Base-by-base conservation (phyloP, 2,113 vertebrate genomes). In the Rhombomys opimus region DNA sequence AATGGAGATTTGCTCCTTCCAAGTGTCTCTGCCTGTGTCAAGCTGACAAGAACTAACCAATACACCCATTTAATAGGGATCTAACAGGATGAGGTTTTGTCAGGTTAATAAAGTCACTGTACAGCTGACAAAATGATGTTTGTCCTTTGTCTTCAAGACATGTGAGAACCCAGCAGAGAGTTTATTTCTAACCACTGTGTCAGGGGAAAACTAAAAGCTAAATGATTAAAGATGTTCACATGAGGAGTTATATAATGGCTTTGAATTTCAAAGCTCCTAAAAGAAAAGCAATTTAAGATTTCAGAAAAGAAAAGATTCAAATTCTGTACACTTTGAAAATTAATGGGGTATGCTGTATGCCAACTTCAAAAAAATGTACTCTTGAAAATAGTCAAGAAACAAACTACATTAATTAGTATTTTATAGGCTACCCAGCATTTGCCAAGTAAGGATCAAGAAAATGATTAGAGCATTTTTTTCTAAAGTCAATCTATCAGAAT, bases 241-340 rank as follows among this genome's bases (percentile, higher is more conserved):
- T 20, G n/a, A 80, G 67, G 87, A 93, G 82, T 82, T 90, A 84
- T 2, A 75, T 89, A 95, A 97, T 65, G 41, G 41, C 63, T 96
- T 96, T 93, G 73, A 85, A 91, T 94, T 89, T 88, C 92, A 95
- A 87, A 96, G 96, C 89, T 91, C 65, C 90, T 95, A 96, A 59
- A 92, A 81, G 90, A 88, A 59, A 96, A 92, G 82, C 72, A 97
- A 97, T 96, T 93, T 97, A 94, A 95, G 93, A 95, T 96, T 63
- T 93, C 80, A 88, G 81, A 61, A 90, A 95, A 91, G 96, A 94
- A 97, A 94, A 93, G 32, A 46, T 65, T 32, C n/a, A 73, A 73
- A 90, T 15, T 86, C 35, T 46, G 35, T 10, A 92, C 93, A 78
- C 90, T 95, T 86, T 86, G 88, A 92, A 95, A 97, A 97, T 95